phyloP scores from a whole-genome alignment of 2,888 invertebrate genomes.

The Nomada ferruginata region DNA sequence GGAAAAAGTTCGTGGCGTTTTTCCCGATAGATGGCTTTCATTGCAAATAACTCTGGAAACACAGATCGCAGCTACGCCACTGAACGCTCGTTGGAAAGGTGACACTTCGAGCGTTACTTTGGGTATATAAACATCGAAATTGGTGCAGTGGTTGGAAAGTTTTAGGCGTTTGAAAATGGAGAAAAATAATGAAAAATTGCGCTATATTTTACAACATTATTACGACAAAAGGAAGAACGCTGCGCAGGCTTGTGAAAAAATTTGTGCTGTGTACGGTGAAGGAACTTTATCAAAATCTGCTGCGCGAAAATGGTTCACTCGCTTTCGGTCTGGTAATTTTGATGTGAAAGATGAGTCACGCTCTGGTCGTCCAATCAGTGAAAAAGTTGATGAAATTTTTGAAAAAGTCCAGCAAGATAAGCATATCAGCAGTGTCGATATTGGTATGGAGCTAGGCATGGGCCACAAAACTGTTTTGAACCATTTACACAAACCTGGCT shows the following conservation, averaged over 20 bases:
- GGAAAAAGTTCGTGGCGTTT: too few relatives aligned
- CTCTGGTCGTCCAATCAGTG: not conserved
- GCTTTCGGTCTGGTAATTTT: not conserved
- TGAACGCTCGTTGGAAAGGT: too few relatives aligned
- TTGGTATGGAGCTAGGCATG: slow-evolving; percentile 23
- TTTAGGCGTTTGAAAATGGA: not conserved
- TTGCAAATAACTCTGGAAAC: too few relatives aligned
- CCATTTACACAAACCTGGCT: slow-evolving; percentile 21
- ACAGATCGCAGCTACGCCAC: too few relatives aligned
- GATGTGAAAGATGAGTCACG: not conserved
- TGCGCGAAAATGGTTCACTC: not conserved
- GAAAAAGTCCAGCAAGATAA: slow-evolving; percentile 1
- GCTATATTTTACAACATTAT: slow-evolving; percentile 9
- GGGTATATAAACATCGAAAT: not conserved
- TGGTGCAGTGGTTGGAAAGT: not conserved
- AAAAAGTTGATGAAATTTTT: not conserved
- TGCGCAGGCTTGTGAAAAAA: slow-evolving; percentile 12
- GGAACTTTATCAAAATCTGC: not conserved
- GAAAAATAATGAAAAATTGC: slow-evolving; percentile 17
- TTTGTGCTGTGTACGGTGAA: slow-evolving; percentile 1
- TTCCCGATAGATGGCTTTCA: too few relatives aligned
- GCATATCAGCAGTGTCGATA: slow-evolving; percentile 16
- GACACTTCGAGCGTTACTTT: not conserved
- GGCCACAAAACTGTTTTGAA: not conserved
- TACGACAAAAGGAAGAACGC: slow-evolving; percentile 4